phyloP scores from a whole-genome alignment of 2,888 invertebrate species.

The Diaperis boleti region DNA sequence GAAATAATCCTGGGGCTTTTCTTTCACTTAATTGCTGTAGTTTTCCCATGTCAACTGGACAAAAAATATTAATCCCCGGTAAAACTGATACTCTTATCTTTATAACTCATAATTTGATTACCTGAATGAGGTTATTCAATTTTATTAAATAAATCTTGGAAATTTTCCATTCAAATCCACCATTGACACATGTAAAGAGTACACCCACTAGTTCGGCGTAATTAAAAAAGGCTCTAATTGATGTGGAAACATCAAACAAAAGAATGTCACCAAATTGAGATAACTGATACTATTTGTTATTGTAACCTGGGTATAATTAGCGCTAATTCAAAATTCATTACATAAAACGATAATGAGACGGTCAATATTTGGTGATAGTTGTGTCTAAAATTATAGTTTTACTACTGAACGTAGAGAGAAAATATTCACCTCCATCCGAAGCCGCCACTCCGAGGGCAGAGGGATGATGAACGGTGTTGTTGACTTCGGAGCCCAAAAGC shows the following conservation, averaged over 20 bases:
- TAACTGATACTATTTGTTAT: conserved; percentile 8
- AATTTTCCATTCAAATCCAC: conserved; percentile 10
- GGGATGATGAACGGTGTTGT: conserved; percentile 64
- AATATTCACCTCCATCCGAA: conserved; percentile 44
- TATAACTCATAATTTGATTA: conserved; percentile 20
- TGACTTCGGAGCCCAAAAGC: conserved; percentile 62
- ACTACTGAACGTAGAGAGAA: background rate
- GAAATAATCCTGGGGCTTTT: no score
- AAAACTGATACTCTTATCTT: conserved; percentile 24
- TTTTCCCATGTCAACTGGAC: conserved; percentile 13
- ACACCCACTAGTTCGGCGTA: no score
- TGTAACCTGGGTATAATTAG: conserved; percentile 21
- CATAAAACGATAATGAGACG: conserved; percentile 27
- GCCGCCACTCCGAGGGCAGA: conserved; percentile 62
- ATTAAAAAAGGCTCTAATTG: background rate
- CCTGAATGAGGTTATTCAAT: conserved; percentile 5
- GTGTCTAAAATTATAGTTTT: background rate
- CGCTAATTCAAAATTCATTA: conserved; percentile 25
- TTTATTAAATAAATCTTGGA: conserved; percentile 16
- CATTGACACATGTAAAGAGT: no score
- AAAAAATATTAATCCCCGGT: background rate
- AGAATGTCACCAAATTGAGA: no score
- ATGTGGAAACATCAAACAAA: no score
- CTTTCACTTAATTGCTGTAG: background rate
- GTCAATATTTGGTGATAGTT: conserved; percentile 26